phyloP scores from a whole-genome alignment of 2,113 vertebrate genomes.

The Sapajus apella region DNA sequence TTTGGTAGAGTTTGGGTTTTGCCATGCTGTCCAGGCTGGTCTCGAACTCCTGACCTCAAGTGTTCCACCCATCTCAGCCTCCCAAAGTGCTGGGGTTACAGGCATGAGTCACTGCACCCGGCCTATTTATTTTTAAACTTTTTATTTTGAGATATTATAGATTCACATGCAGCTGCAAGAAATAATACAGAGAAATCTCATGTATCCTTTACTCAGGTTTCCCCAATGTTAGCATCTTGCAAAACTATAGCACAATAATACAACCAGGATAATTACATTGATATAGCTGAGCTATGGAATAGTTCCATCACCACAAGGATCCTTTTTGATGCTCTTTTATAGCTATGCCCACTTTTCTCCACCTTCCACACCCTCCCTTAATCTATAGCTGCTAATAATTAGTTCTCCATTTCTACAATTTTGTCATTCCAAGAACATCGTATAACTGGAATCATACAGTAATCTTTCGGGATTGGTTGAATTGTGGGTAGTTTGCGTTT shows the following conservation, averaged over 20 bases:
- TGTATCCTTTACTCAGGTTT: not conserved
- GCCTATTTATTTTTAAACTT: not conserved
- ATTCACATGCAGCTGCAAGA: not conserved
- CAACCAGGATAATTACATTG: not conserved
- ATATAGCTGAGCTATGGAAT: not conserved
- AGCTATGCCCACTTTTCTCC: not conserved
- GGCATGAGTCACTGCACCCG: too few species aligned
- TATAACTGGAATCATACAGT: not conserved
- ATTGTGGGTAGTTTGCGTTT: not conserved
- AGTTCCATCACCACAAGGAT: not conserved
- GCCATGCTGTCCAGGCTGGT: too few species aligned
- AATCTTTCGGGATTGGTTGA: not conserved
- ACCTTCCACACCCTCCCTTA: not conserved
- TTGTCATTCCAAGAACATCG: not conserved
- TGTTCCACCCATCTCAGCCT: too few species aligned
- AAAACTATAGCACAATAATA: not conserved
- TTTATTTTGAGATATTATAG: not conserved
- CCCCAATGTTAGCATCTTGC: not conserved
- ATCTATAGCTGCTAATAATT: not conserved
- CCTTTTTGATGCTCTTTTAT: not conserved
- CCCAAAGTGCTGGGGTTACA: too few species aligned
- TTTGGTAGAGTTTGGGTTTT: too few species aligned
- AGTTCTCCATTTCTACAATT: not conserved
- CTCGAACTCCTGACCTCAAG: too few species aligned
- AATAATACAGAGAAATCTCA: not conserved